Evolutionary conservation across 2,797 vertebrate species (phyloP).

Genomic region (Anomalospiza imberbis): DNA sequence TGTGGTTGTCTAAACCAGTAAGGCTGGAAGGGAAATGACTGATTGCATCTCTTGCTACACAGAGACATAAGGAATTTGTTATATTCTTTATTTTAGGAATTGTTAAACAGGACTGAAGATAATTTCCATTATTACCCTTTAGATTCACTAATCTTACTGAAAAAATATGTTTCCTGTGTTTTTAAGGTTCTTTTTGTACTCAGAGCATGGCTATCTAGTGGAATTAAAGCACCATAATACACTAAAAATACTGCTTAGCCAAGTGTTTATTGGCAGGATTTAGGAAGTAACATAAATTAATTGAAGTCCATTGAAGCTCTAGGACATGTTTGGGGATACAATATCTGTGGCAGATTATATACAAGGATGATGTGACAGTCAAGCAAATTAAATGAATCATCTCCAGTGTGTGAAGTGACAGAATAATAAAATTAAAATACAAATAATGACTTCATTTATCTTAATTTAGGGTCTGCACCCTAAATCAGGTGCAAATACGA

Average conservation of each 20-base stretch:
- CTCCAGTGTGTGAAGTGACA: neutral
- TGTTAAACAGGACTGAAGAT: neutral
- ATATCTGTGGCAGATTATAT: neutral
- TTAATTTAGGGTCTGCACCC: neutral
- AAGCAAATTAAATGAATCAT: neutral
- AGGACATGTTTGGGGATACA: neutral
- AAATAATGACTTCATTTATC: conserved; percentile 10
- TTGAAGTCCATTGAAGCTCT: neutral
- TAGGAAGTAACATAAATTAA: conserved; percentile 30
- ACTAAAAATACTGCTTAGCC: neutral
- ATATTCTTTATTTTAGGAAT: neutral
- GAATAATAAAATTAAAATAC: neutral
- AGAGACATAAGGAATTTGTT: neutral
- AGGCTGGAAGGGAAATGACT: neutral
- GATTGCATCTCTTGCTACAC: neutral
- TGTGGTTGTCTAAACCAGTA: neutral
- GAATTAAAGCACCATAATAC: neutral
- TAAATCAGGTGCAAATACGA: neutral
- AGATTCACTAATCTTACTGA: neutral
- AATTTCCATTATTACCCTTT: neutral
- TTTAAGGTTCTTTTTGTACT: neutral
- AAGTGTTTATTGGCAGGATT: neutral
- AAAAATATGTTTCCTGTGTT: neutral
- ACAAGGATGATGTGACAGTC: neutral
- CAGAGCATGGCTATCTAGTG: neutral